Conservation (phyloP, 2,113 vertebrate genomes). For the Zosterops japonicus region DNA sequence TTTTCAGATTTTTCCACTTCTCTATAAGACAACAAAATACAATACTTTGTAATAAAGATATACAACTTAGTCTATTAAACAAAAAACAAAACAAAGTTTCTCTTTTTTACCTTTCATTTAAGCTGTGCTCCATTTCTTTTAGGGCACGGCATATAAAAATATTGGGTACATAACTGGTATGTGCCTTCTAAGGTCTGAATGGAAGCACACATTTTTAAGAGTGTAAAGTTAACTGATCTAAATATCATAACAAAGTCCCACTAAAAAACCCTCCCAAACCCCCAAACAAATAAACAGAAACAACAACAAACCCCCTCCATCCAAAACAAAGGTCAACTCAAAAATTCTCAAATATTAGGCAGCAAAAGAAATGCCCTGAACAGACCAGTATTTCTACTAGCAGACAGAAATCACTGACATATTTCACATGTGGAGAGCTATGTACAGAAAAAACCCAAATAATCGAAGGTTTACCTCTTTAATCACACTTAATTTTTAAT, state of each 20-base stretch:
- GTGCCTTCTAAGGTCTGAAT: not conserved
- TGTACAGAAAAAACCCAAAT: not conserved
- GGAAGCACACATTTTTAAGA: not conserved
- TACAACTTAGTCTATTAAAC: not conserved
- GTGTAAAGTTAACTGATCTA: not conserved
- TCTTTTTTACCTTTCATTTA: not conserved
- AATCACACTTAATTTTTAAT: not conserved
- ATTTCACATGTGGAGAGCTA: not conserved
- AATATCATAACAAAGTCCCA: not conserved
- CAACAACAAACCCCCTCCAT: fast-evolving
- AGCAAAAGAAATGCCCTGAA: not conserved
- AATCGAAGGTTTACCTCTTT: not conserved
- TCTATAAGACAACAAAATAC: not conserved
- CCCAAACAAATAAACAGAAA: not conserved
- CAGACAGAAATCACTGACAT: not conserved
- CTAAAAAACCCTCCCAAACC: not conserved
- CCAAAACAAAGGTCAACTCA: not conserved
- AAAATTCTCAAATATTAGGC: not conserved
- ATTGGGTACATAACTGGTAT: not conserved
- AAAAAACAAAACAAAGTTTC: not conserved
- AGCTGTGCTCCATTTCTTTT: not conserved
- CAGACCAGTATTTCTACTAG: not conserved
- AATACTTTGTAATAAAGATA: not conserved
- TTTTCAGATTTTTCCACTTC: not conserved
- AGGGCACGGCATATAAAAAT: not conserved